Evolutionary conservation across 2,888 invertebrate genomes (phyloP), one percentile per base, ranked within the genome.

Genomic region (Eilema griseolum): DNA sequence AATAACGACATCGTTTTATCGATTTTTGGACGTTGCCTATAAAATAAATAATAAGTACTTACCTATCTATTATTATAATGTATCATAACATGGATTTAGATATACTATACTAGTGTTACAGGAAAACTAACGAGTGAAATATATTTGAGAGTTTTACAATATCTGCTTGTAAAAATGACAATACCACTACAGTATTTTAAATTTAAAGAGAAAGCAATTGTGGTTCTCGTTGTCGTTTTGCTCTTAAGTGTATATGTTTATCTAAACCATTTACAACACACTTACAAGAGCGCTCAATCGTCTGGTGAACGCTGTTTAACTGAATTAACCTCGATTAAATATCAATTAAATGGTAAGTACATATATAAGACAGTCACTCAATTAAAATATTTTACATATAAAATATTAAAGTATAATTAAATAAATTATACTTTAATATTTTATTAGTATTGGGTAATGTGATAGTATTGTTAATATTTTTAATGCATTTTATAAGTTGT

Each of bases 311-410:
- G 90, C 41, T 93, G 93, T 76, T 24, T 88, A n/a, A 88, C 92
- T 2, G 92, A 93, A 81, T 76, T 93, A 69, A 87, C 88, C 4
- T 90, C 92, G 20, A 81, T 92, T 23, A 92, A 91, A 86, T 93
- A 93, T 84, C 93, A 93, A 78, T 76, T 93, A 69, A 89, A 89
- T 79, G 92, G 93, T 93, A 52, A 10, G 52, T n/a, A 52, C n/a
- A n/a, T 20, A 41, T 7, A n/a, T 10, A 52, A 20, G 8, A n/a
- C 52, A 52, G 52, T n/a, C n/a, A 8, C n/a, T 10, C 10, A 20
- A n/a, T n/a, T 52, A 20, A 46, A 20, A 46, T 46, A 46, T 46
- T 37, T 12, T 2, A 33, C 33, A 16, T 4, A 41, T n/a, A 41
- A 20, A 46, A 46, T 1, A 46, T 4, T 41, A 4, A 16, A 41